Evolutionary conservation across 1,140 invertebrate species (phyloP).

Genomic region (Drosophila melanica): DNA sequence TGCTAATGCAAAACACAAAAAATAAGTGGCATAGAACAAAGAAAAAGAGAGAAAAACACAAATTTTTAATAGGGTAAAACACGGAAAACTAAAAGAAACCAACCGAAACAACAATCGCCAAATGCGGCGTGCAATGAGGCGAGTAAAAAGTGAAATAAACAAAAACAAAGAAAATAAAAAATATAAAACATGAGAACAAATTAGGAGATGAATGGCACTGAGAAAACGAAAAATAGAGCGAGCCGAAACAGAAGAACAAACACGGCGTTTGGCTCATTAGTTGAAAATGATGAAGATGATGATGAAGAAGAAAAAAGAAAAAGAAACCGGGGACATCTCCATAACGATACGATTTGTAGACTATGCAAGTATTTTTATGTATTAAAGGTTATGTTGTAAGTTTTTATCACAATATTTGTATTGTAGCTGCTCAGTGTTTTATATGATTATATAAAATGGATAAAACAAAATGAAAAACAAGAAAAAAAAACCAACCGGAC

Average conservation of each 20-base stretch:
- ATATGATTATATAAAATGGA: constrained; percentile 83
- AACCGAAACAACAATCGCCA: constrained; percentile 44
- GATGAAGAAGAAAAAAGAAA: constrained; percentile 23
- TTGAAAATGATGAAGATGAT: neutral
- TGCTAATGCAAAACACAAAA: constrained; percentile 4
- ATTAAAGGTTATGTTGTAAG: constrained; percentile 84
- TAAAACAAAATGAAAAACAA: constrained; percentile 54
- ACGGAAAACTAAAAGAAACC: constrained; percentile 53
- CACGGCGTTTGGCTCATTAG: neutral
- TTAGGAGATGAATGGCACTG: constrained; percentile 47
- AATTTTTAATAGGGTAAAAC: constrained; percentile 52
- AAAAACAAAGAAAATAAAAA: constrained; percentile 20
- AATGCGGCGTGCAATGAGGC: constrained; percentile 45
- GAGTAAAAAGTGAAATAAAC: constrained; percentile 11
- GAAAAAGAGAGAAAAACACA: constrained; percentile 25
- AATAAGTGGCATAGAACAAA: constrained; percentile 30
- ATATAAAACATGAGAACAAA: constrained; percentile 46
- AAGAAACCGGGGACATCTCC: constrained; percentile 57
- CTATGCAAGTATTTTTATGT: constrained; percentile 84
- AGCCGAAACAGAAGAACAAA: constrained; percentile 16
- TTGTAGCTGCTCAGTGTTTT: constrained; percentile 84
- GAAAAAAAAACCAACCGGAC: constrained; percentile 55
- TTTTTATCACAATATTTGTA: constrained; percentile 84
- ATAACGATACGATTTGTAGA: constrained; percentile 83
- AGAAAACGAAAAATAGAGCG: constrained; percentile 12